Percentiles rank a stretch among this genome's conserved stretches.
phyloP scores from a whole-genome alignment of 2,888 invertebrate species.

The Synergus laeviventris region DNA sequence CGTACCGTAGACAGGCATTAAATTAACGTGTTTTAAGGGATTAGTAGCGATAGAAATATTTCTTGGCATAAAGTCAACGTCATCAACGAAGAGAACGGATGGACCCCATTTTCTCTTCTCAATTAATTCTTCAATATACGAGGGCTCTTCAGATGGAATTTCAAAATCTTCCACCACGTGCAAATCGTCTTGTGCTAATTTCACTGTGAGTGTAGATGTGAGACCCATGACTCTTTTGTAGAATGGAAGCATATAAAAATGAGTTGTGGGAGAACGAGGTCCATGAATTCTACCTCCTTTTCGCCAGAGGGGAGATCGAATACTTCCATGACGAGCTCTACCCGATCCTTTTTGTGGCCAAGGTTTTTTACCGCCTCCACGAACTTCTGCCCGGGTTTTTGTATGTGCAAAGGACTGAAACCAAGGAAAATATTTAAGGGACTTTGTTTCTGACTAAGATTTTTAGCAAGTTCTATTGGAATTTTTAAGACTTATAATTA shows the following conservation, averaged over 20 bases:
- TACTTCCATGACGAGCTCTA: conserved; percentile 93
- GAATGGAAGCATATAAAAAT: conserved; percentile 96
- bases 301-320: conserved; percentile 90
- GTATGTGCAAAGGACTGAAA: conserved; percentile 84
- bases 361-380: conserved; percentile 94
- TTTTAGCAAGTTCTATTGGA: not conserved
- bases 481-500: no score
- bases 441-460: not conserved
- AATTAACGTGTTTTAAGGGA: conserved; percentile 87
- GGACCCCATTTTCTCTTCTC: conserved; percentile 96
- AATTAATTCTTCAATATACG: conserved; percentile 87
- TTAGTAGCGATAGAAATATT: conserved; percentile 92
- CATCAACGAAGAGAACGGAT: conserved; percentile 94
- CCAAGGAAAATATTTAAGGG: conserved; percentile 12
- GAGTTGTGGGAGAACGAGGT: conserved; percentile 91
- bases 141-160: conserved; percentile 88
- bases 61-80: conserved; percentile 91
- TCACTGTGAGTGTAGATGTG: conserved; percentile 89
- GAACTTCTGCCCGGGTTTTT: conserved; percentile 89
- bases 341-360: conserved; percentile 98
- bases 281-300: conserved; percentile 93
- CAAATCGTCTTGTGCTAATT: conserved; percentile 96
- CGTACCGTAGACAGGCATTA: conserved; percentile 95
- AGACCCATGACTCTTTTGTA: conserved; percentile 87
- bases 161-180: conserved; percentile 92